Base-by-base conservation (phyloP, 2,113 vertebrate genomes). In the Vidua chalybeata region DNA sequence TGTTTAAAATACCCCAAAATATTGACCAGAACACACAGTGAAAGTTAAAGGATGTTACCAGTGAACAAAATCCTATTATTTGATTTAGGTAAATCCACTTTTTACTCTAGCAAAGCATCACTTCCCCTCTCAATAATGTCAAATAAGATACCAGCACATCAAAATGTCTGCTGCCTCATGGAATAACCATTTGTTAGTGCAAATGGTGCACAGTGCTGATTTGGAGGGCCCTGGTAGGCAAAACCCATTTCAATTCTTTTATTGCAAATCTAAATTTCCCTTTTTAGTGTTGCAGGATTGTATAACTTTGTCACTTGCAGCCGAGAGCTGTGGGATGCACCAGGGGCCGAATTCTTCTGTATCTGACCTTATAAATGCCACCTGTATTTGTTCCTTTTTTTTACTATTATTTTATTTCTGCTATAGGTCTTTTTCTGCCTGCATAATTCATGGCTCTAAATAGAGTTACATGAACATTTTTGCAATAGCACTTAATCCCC, bases 101-200 rank as follows among this genome's bases (percentile, higher is more conserved):
- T 94, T 91, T 15, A 39, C 41, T 82, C 54, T 35, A 55, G 54
- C 90, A 83, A 66, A 80, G 61, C 83, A 84, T 81, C 41, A 5
- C 75, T 93, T 91, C 75, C 75, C 64, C n/a, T 78, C 74, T 91
- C 92, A 45, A 24, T 86, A 86, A 84, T n/a, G 19, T 81, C 96
- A 90, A 89, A 81, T 84, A 92, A 96, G 41, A 45, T n/a, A 88
- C 76, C 67, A 48, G 72, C 58, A 78, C 90, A 92, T 96, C 80
- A 73, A 89, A 96, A 95, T 46, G 59, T 58, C 90, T 91, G 15
- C 11, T 82, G 54, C 58, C 66, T 58, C 7, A 1, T 67, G 63
- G 72, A 93, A 85, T n/a, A 84, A 83, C 48, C 39, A 45, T 71
- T 93, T 37, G 13, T 89, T 78, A 66, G 51, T 56, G 74, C 18